Evolutionary conservation across 2,113 vertebrate species (phyloP), one percentile per base, ranked within the genome.

Genomic region (Eonycteris spelaea): DNA sequence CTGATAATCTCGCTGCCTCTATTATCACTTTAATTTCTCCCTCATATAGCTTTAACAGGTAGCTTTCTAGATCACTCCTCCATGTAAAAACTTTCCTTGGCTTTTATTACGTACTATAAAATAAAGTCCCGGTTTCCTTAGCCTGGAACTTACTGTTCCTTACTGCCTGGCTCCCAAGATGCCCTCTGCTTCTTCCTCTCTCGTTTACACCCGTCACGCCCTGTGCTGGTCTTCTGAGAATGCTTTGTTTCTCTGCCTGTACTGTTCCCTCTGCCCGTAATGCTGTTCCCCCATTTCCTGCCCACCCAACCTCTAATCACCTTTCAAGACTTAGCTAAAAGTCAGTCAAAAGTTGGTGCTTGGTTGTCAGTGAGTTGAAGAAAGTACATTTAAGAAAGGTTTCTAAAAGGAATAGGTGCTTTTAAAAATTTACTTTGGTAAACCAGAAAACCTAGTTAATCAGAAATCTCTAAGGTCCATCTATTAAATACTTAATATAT

Each of bases 381-480:
- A 87, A 84, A 86, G 59, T 4, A 24, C 3, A 38, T 30, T 86
- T 73, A 51, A 77, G 55, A 67, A 82, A 78, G 6, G 61, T 70
- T 88, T 86, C 86, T 1, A 57, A 84, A 89, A 65, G 45, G 77
- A 91, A 84, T 2, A 68, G 61, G 30, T 7, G 12, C 63, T 93
- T 94, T 38, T 15, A 77, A 78, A 96, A 79, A 10, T n/a, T 59
- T 40, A 90, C 26, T 35, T 83, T 61, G 86, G 53, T 83, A 79
- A 84, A 59, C 55, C 51, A 84, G 28, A 83, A 84, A 88, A 61
- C 30, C 15, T 59, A 61, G 9, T 55, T 75, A 22, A 82, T 55
- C 59, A 82, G 80, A 85, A 57, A 83, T 90, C 26, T 51, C 43
- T 65, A 65, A 65, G 35, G 59, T 38, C 87, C 9, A 55, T 19